Evolutionary conservation across 23 tunicate species (phyloP), one percentile per base, ranked within the genome.

Genomic region (Styela clava): DNA sequence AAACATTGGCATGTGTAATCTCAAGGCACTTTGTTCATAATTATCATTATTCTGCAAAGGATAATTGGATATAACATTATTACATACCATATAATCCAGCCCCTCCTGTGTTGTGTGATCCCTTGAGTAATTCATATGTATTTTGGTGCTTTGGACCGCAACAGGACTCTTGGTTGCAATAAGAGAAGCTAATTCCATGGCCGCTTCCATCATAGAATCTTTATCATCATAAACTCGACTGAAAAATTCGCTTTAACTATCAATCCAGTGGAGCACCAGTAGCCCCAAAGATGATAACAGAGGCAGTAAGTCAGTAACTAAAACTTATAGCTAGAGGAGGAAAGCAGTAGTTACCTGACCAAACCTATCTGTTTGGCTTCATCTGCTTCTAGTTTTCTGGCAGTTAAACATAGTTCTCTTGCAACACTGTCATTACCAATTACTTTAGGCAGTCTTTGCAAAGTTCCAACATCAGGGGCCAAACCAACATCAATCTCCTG

Each of bases 401-500:
- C 99, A 2, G 99, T 89, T 61, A 85, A 86, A 37, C 92, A 79
- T 37, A 95, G 52, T 67, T 95, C 99, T 25, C 99, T 63, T 20
- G 83, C 92, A 79, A 89, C 64, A 51, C 91, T 79, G 32, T 95
- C 99, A 31, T 84, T 92, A 9, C 96, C 99, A 35, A 95, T 86
- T 3, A 95, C 82, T 79, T 84, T 90, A 22, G 99, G 86, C 29
- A 95, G 69, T 64, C 99, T 79, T 37, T 95, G 99, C 62, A 95
- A 44, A 2, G 99, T 83, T 52, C 99, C 99, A 31, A 95, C 64
- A 69, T 95, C 99, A 2, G 99, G 92, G 22, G 99, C 99, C 1
- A 95, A 74, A 12, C 99, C 99, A 64, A 95, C 96, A 79, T 95
- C 99, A 28, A 95, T 83, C 68, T 95, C 98, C 88, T 90, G 56